phyloP scores from a whole-genome alignment of 53 echinoderm and acorn worm genomes.

The Holothuria scabra region DNA sequence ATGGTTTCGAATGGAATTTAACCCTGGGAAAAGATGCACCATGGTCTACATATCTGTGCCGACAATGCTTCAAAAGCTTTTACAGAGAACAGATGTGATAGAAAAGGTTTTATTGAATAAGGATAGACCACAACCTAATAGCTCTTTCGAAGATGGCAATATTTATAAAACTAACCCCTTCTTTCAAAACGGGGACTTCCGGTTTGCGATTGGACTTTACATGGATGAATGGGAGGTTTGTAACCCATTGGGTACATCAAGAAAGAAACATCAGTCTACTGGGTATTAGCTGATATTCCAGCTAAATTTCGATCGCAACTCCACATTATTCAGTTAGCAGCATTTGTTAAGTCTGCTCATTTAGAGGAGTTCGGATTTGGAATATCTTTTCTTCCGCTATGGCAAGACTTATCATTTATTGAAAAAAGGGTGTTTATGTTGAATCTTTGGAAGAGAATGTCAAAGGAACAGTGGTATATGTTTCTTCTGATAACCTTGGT shows the following conservation, averaged over 20 bases:
- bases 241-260: slow-evolving; percentile 20
- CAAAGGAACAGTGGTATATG: slow-evolving; percentile 8
- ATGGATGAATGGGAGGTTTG: slow-evolving; percentile 26
- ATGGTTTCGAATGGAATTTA: too few relatives aligned
- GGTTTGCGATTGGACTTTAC: not conserved
- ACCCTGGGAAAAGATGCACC: too few relatives aligned
- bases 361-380: not conserved
- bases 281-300: slow-evolving; percentile 20
- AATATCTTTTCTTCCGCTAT: not conserved
- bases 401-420: slow-evolving; percentile 16
- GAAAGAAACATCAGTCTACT: slow-evolving; percentile 29
- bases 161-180: slow-evolving; percentile 1
- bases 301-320: slow-evolving; percentile 13
- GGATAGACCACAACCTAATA: not conserved
- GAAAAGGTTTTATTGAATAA: slow-evolving; percentile 7
- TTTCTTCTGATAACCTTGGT: slow-evolving; percentile 26
- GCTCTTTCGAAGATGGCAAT: slow-evolving; percentile 2
- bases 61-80: not conserved
- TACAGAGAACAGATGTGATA: slow-evolving; percentile 20
- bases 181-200: not conserved
- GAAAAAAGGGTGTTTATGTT: slow-evolving; percentile 10
- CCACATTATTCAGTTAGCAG: slow-evolving; percentile 10
- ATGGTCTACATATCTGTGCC: not conserved
- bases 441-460: slow-evolving; percentile 6
- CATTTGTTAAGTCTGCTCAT: not conserved